Percentiles rank a stretch among this genome's conserved stretches.
These are phyloP conservation scores for Eretmodus cyanostictus DNA, from an alignment of 2,113 vertebrate genomes.

Conservation along the genomic window DNA sequence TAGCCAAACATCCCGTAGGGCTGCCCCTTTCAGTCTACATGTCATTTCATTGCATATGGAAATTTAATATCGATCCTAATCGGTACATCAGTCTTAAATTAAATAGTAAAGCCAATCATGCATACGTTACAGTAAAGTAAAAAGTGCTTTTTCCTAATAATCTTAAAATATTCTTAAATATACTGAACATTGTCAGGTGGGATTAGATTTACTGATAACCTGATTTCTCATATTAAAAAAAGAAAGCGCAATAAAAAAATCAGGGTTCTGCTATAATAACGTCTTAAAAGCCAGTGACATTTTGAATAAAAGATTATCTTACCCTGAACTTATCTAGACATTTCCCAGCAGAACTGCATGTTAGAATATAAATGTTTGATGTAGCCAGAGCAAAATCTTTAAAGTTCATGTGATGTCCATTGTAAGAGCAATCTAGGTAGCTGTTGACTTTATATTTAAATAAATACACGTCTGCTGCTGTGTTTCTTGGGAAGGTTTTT, in stretches of 20 bases:
- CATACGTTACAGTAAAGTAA: not conserved
- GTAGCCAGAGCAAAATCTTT: not conserved
- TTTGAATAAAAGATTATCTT: not conserved
- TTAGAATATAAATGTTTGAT: not conserved
- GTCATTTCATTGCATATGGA: not conserved
- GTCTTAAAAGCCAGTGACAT: not conserved
- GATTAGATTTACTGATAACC: not conserved
- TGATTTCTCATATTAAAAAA: not conserved
- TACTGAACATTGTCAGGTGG: not conserved
- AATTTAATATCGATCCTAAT: not conserved
- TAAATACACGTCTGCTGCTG: not conserved
- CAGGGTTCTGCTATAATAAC: not conserved
- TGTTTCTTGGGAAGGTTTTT: not conserved
- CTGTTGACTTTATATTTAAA: not conserved
- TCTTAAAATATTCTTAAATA: not conserved
- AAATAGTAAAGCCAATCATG: not conserved
- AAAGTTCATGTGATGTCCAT: not conserved
- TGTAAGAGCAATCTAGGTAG: not conserved
- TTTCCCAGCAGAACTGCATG: not conserved
- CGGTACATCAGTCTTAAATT: not conserved
- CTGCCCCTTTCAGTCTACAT: not conserved
- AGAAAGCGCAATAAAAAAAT: not conserved
- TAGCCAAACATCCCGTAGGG: not conserved
- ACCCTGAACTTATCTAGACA: not conserved
- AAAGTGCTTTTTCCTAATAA: not conserved